Conservation (phyloP, 2,888 invertebrate genomes). For the Agrotis exclamationis region DNA sequence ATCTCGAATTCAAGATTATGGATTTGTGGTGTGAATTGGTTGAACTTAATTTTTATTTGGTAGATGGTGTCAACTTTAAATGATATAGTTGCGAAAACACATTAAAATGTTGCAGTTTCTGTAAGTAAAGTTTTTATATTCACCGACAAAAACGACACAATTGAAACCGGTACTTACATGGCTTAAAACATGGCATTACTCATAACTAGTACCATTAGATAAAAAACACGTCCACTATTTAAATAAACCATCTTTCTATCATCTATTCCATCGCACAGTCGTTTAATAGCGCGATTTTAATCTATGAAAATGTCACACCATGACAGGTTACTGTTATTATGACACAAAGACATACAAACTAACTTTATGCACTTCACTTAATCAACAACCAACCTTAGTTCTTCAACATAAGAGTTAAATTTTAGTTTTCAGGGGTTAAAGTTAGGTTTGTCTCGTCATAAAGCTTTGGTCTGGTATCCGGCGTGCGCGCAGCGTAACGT, state of each 20-base stretch:
- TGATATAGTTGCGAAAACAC: background rate
- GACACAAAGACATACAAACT: conserved; percentile 73
- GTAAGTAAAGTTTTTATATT: conserved; percentile 7
- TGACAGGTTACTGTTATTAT: conserved; percentile 89
- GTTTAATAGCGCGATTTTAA: conserved; percentile 85
- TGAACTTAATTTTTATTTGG: background rate
- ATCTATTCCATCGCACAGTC: conserved; percentile 80
- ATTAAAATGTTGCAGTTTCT: background rate
- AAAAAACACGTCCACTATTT: conserved; percentile 73
- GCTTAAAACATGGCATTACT: conserved; percentile 60
- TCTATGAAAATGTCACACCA: conserved; percentile 87
- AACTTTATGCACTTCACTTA: conserved; percentile 24
- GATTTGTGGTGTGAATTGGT: conserved; percentile 7
- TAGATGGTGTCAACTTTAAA: too few relatives aligned
- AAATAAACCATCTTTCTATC: conserved; percentile 85
- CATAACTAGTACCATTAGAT: conserved; percentile 65
- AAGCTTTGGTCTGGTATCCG: conserved; percentile 85
- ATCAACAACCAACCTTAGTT: conserved; percentile 54
- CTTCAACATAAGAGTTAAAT: conserved; percentile 53
- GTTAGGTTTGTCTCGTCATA: conserved; percentile 63
- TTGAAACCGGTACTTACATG: conserved; percentile 45
- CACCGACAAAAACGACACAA: conserved; percentile 24
- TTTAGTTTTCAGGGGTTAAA: conserved; percentile 1
- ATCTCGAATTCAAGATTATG: conserved; percentile 33
- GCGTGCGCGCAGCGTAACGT: conserved; percentile 87